Conservation (phyloP, 2,888 invertebrate genomes). For the Biston betularia region DNA sequence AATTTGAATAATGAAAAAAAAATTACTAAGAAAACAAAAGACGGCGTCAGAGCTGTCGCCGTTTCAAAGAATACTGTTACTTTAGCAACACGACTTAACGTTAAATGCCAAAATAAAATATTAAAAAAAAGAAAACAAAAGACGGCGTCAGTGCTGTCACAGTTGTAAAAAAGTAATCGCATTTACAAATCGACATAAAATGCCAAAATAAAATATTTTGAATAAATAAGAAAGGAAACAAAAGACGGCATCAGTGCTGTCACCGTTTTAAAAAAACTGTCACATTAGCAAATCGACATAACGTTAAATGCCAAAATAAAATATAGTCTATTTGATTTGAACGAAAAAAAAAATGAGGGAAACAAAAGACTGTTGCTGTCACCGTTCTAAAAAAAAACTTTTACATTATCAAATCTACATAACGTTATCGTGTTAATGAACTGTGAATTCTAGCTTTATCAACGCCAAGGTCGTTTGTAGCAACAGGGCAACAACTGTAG, state of each 20-base stretch:
- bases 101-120: too few species aligned
- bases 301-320: too few species aligned
- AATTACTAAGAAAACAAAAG: too few species aligned
- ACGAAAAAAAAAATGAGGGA: conserved; percentile 2
- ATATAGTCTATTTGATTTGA: too few species aligned
- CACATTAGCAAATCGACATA: conserved; percentile 20
- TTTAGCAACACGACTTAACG: too few species aligned
- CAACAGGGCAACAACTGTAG: conserved; percentile 15
- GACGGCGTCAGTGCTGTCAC: neutral
- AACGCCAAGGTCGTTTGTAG: conserved; percentile 27
- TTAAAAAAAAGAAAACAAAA: conserved; percentile 18
- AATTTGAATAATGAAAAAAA: neutral
- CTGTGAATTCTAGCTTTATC: conserved; percentile 20
- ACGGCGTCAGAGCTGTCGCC: too few species aligned
- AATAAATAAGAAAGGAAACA: conserved; percentile 15
- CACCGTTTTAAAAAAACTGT: conserved; percentile 12
- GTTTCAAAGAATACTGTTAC: too few species aligned
- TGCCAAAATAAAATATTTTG: too few species aligned
- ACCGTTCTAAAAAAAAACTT: conserved; percentile 11
- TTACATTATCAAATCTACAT: conserved; percentile 19
- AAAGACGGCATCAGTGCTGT: neutral
- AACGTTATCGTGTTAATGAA: conserved; percentile 28
- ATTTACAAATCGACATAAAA: conserved; percentile 24
- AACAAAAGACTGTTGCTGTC: conserved; percentile 5
- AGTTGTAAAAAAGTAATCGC: conserved; percentile 7